A percentile compares a stretch with the other conserved stretches of the same genome.
Conservation (phyloP, 2,113 vertebrate species). For the Nerophis lumbriciformis region DNA sequence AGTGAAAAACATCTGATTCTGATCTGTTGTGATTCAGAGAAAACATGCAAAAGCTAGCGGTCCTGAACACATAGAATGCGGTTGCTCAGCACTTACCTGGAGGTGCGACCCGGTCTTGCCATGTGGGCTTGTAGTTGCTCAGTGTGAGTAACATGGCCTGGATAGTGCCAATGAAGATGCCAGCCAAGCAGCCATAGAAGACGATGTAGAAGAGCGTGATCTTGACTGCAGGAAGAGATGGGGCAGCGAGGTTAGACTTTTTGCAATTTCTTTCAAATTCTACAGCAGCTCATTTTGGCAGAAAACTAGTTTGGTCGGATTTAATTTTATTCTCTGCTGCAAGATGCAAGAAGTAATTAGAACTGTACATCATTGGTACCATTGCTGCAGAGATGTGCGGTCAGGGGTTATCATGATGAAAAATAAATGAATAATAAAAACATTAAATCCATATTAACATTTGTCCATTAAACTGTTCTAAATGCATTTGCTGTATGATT, state of each 20-base stretch:
- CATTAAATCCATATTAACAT: too few relatives aligned
- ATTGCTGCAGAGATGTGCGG: background rate
- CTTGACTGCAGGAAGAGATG: conserved; percentile 75
- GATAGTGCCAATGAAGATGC: conserved; percentile 96
- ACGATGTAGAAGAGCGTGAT: conserved; percentile 89
- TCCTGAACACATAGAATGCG: background rate
- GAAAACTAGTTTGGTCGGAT: background rate
- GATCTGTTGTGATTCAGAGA: too few relatives aligned
- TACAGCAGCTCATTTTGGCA: background rate
- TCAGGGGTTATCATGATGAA: too few relatives aligned
- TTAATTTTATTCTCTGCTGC: background rate
- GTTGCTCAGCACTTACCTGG: conserved; percentile 77
- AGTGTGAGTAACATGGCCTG: conserved; percentile 91
- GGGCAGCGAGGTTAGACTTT: background rate
- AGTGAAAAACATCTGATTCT: too few relatives aligned
- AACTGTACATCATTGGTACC: background rate
- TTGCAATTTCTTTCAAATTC: background rate
- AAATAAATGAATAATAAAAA: too few relatives aligned
- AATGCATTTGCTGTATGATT: too few relatives aligned
- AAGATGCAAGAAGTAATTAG: too few relatives aligned
- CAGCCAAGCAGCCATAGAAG: conserved; percentile 93
- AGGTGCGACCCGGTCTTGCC: conserved; percentile 92
- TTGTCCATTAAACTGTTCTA: too few relatives aligned
- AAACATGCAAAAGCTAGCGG: background rate
- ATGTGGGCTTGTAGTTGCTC: conserved; percentile 89